Evolutionary conservation across 2,797 vertebrate genomes (phyloP), one percentile per base, ranked within the genome.

Genomic region (Clamator glandarius): DNA sequence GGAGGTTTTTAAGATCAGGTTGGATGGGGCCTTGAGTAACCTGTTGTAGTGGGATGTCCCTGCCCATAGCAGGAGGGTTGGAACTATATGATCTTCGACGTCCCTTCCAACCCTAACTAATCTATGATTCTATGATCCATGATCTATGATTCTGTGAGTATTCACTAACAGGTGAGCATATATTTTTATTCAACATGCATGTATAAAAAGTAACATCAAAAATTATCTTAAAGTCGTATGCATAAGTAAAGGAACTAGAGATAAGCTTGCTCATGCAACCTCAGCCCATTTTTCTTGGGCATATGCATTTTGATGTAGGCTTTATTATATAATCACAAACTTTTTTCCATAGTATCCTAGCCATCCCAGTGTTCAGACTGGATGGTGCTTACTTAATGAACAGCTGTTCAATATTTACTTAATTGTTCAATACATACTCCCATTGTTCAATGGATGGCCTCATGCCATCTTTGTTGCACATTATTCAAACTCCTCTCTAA

Each of bases 321-420:
- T 87, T 82, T 95, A 92, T 89, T 90, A 80, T 36, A 66, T 2
- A 20, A 76, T 82, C 55, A 77, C 72, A 70, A 78, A 52, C n/a
- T 39, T 62, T 64, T 72, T 64, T 82, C 46, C 67, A 84, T 16
- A 62, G 70, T 46, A 82, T 41, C 31, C 67, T 36, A 82, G 41
- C 11, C 44, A 0, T 84, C 90, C 77, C 81, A 87, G 42, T 77
- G 63, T 63, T 72, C 66, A 90, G 51, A 84, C 44, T 82, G 79
- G 84, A 85, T 85, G 81, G n/a, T 90, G 58, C 52, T 94, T 90
- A 51, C 62, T 95, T 85, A 95, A 94, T 26, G 21, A 95, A 80
- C 92, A 96, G 94, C 88, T 95, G 95, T 80, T 95, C 89, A 74
- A 61, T 90, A 95, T 96, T 96, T 96, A 63, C 44, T 95, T 80